Conservation (phyloP, 92 coral and sea anemone species). For the Zoanthus solanderi region DNA sequence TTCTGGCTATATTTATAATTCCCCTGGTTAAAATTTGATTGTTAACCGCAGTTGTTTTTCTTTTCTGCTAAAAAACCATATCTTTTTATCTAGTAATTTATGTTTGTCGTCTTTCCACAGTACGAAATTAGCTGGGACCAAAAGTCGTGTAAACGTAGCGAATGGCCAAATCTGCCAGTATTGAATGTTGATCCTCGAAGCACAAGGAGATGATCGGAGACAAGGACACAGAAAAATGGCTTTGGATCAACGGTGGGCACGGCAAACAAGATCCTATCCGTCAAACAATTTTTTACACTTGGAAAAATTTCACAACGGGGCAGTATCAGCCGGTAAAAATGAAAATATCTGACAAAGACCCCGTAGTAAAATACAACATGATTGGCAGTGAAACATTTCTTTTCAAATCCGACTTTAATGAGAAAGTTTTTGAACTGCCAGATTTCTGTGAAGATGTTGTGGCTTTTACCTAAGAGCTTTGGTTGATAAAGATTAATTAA, state of each 20-base stretch:
- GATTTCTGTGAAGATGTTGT: neutral
- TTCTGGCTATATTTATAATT: neutral
- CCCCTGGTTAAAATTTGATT: no score
- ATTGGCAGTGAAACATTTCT: neutral
- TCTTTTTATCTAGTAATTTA: neutral
- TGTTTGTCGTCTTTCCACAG: neutral
- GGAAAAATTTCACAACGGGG: neutral
- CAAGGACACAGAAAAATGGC: constrained; percentile 24
- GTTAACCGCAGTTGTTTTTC: no score
- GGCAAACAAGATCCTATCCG: neutral
- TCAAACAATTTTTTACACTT: neutral
- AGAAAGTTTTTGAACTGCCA: constrained; percentile 20
- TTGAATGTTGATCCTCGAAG: neutral
- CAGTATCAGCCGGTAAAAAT: constrained; percentile 15
- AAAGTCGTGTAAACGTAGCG: neutral
- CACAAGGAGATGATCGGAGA: constrained; percentile 20
- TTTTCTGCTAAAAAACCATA: neutral
- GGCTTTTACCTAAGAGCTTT: neutral
- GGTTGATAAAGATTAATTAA: no score
- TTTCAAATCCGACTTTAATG: constrained; percentile 1
- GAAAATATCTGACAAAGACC: neutral
- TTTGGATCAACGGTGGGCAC: constrained; percentile 27
- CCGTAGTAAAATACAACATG: neutral
- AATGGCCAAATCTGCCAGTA: neutral
- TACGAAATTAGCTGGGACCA: constrained; percentile 6